Percentiles rank a stretch among this genome's conserved stretches.
phyloP scores from a whole-genome alignment of 1,140 invertebrate genomes.

The Anagrus nilaparvatae region DNA sequence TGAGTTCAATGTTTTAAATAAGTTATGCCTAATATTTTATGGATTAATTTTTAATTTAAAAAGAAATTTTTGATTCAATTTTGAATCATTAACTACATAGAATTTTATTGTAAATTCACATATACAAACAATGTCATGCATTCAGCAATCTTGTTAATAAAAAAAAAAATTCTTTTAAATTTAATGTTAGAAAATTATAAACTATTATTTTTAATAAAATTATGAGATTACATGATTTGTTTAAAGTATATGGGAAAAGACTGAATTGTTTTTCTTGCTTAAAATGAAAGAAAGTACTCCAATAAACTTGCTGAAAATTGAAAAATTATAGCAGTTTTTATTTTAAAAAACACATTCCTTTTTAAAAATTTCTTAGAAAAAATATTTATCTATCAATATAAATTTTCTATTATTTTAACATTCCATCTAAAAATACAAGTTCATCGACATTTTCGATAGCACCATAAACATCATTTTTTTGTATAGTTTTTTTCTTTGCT shows the following conservation, averaged over 20 bases:
- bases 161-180: too few relatives aligned
- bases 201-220: too few relatives aligned
- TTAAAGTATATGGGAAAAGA: constrained; percentile 11
- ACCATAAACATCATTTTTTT: constrained; percentile 68
- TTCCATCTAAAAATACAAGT: constrained; percentile 69
- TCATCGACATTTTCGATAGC: constrained; percentile 61
- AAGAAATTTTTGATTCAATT: too few relatives aligned
- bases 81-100: too few relatives aligned
- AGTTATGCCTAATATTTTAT: too few relatives aligned
- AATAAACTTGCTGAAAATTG: constrained; percentile 11
- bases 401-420: constrained; percentile 50
- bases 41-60: too few relatives aligned
- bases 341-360: constrained; percentile 1
- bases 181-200: too few relatives aligned
- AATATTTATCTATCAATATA: constrained; percentile 18
- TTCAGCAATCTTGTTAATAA: too few relatives aligned
- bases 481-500: constrained; percentile 71
- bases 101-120: too few relatives aligned
- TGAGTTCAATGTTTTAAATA: too few relatives aligned
- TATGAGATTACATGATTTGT: too few relatives aligned
- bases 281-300: constrained; percentile 7
- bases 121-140: too few relatives aligned
- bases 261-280: constrained; percentile 13
- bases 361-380: constrained; percentile 17
- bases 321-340: constrained; percentile 1